Evolutionary conservation across 2,797 vertebrate genomes (phyloP).

Genomic region (Diplodus puntazzo): DNA sequence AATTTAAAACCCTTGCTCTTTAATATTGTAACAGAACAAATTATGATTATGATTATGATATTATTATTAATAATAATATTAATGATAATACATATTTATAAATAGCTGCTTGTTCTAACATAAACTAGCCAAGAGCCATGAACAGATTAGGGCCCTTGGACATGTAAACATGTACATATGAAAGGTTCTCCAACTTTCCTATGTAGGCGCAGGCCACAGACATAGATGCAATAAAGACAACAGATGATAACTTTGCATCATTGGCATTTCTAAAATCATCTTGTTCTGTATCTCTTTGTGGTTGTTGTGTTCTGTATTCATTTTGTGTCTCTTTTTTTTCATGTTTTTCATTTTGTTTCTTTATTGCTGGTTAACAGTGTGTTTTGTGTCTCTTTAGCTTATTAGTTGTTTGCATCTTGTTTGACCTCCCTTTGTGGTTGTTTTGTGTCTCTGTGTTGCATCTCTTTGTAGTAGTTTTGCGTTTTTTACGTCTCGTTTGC

Average conservation of each 20-base stretch:
- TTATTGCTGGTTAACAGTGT: too few species aligned
- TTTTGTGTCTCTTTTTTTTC: not conserved
- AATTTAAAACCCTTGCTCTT: too few species aligned
- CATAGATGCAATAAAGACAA: too few species aligned
- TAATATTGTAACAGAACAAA: not conserved
- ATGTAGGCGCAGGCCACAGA: too few species aligned
- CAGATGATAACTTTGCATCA: too few species aligned
- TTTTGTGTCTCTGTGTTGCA: not conserved
- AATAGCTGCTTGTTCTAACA: not conserved
- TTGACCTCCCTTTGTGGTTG: too few species aligned
- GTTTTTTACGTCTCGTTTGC: not conserved
- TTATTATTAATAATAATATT: not conserved
- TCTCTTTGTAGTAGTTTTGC: not conserved
- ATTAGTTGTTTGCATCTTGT: not conserved
- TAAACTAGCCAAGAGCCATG: too few species aligned
- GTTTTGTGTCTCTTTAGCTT: too few species aligned
- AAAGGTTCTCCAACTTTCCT: too few species aligned
- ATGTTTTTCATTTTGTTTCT: not conserved
- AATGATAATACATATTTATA: not conserved
- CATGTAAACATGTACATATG: not conserved
- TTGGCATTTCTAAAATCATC: not conserved
- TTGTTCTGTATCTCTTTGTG: not conserved
- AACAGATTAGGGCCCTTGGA: not conserved
- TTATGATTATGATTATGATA: not conserved
- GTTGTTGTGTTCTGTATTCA: not conserved